Conservation (phyloP, 2,888 invertebrate species). For the Halocaridina rubra region DNA sequence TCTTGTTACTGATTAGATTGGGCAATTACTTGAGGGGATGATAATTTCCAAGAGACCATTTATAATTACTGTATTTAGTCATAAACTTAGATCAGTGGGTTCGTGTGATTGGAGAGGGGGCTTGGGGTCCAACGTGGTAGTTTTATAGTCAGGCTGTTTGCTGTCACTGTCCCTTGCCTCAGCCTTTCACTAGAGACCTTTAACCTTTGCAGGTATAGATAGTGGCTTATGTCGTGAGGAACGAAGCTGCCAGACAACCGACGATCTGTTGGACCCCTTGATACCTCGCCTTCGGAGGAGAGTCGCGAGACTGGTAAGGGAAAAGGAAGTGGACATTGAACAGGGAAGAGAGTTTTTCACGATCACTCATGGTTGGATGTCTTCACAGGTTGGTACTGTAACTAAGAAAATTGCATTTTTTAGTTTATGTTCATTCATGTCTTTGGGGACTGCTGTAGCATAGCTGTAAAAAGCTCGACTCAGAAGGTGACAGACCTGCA, state of each 20-base stretch:
- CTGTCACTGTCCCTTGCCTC: too few relatives aligned
- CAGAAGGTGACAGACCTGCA: too few relatives aligned
- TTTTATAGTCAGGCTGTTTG: not conserved
- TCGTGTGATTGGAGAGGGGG: not conserved
- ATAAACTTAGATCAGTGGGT: too few relatives aligned
- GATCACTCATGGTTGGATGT: conserved; percentile 57
- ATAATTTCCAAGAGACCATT: too few relatives aligned
- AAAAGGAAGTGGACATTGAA: conserved; percentile 23
- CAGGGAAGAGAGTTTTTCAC: conserved; percentile 59
- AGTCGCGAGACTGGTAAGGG: conserved; percentile 52
- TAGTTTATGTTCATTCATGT: too few relatives aligned
- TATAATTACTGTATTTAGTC: too few relatives aligned
- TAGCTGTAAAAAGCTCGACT: too few relatives aligned
- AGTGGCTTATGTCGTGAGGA: conserved; percentile 16
- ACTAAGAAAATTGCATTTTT: too few relatives aligned
- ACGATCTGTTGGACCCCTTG: conserved; percentile 59
- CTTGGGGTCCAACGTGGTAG: not conserved
- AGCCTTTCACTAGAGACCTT: too few relatives aligned
- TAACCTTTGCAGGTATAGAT: conserved; percentile 18
- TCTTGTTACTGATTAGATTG: too few relatives aligned
- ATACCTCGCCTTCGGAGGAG: conserved; percentile 57
- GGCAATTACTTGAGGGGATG: too few relatives aligned
- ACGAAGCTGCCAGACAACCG: conserved; percentile 53
- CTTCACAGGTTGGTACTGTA: conserved; percentile 43
- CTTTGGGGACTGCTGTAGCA: too few relatives aligned